A percentile compares a stretch with the other conserved stretches of the same genome.
Conservation (phyloP, 2,888 invertebrate genomes). For the Seira musarum region DNA sequence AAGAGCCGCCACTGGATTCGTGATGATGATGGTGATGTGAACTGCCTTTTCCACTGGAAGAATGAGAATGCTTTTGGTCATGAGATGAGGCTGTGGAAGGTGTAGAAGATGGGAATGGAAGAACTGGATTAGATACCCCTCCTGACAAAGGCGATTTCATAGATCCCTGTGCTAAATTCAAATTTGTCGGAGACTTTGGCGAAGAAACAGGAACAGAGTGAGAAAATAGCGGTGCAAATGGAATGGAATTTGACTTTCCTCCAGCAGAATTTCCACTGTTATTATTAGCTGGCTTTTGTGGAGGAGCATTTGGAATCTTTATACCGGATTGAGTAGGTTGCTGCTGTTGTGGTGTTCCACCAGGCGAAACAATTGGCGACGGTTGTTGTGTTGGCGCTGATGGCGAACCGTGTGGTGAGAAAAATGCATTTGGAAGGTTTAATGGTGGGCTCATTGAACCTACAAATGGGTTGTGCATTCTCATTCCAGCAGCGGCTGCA, state of each 20-base stretch:
- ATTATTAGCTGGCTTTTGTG: slow-evolving; percentile 1
- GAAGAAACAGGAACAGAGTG: slow-evolving; percentile 52
- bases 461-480: slow-evolving; percentile 60
- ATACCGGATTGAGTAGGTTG: slow-evolving; percentile 16
- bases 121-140: slow-evolving; percentile 23
- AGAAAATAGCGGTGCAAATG: slow-evolving; percentile 52
- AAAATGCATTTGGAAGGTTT: slow-evolving; percentile 52
- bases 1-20: slow-evolving; percentile 8
- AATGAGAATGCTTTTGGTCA: slow-evolving; percentile 33
- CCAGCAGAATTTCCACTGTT: background rate
- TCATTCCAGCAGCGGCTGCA: slow-evolving; percentile 52
- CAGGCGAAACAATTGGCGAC: background rate
- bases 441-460: slow-evolving; percentile 66
- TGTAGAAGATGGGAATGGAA: slow-evolving; percentile 30
- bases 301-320: slow-evolving; percentile 51
- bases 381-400: slow-evolving; percentile 37
- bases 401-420: slow-evolving; percentile 46
- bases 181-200: slow-evolving; percentile 41
- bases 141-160: slow-evolving; percentile 33
- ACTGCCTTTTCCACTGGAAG: slow-evolving; percentile 2
- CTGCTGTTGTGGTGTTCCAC: background rate
- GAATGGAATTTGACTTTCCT: slow-evolving; percentile 45
- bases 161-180: slow-evolving; percentile 19
- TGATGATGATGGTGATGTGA: slow-evolving; percentile 33
- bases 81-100: slow-evolving; percentile 24